Evolutionary conservation across 92 coral and sea anemone genomes (phyloP), one percentile per base, ranked within the genome.

Genomic region (Nematostella vectensis): DNA sequence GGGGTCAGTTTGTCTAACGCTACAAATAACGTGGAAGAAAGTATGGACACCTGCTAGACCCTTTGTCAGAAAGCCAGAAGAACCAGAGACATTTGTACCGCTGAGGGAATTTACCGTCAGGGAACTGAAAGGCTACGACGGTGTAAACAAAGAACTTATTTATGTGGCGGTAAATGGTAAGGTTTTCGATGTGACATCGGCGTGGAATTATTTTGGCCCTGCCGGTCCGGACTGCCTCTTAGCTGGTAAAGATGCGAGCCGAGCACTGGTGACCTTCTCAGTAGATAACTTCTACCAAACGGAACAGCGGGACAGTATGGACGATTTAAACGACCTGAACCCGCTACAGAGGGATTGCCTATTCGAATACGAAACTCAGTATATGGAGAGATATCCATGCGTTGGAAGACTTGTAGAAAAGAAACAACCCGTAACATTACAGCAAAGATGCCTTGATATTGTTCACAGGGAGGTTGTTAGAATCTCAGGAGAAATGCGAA

Each of bases 241-340:
- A 16, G 96, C 98, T 23, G 98, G 98, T 0, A 51, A 85, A 59
- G 98, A 91, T 51, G 98, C 98, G 4, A 91, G 98, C 58, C 96
- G 98, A 21, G 93, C 98, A 11, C 71, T 91, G 50, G 98, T 95
- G 18, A 87, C 93, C 3, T 79, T 87, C 36, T 67, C 98, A 15
- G 57, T 85, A 11, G 72, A 59, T 13, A 73, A 47, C 24, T 48
- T 62, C 25, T 62, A 68, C 24, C 37, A 49, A 27, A 4, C 51
- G 18, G 21, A 45, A 4, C 17, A 45, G 4, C 9, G 18, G 18
- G 51, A 45, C 11, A 68, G 65, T 38, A 59, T 70, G 39, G 98
- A 91, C 58, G 87, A 87, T 31, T 65, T 91, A 25, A 67, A 84
- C 1, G 96, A 91, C 59, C 67, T 91, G 31, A 82, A 87, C 61